Evolutionary conservation across 2,888 invertebrate genomes (phyloP), one percentile per base, ranked within the genome.

Genomic region (Lordiphosa andalusiaca): DNA sequence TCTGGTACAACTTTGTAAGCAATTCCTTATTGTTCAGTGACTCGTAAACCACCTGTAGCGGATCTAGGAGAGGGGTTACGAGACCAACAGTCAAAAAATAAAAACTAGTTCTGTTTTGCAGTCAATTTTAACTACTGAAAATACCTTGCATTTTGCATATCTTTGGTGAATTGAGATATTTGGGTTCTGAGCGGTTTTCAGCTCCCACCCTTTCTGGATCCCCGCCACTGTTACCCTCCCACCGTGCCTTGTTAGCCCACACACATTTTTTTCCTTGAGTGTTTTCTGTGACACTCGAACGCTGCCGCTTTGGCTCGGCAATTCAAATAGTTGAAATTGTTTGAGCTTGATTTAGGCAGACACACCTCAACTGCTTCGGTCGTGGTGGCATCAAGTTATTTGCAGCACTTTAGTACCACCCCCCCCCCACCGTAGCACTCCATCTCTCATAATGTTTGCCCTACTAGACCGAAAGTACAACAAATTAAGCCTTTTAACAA

Each of bases 401-500:
- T 65, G 66, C 64, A 84, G 82, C 77, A 81, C 82, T 76, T 76
- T 76, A 76, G 73, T 70, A 62, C 58, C 56, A 6, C 25, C 6
- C 21, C 21, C n/a, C 5, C 10, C 42, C 47, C 47, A 12, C 19
- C 19, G 2, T 19, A 23, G 19, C 25, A 21, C 37, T 35, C 42
- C 37, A 69, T 60, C 60, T 56, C 60, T 56, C 71, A 84, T 77
- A 84, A 77, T 70, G 70, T 84, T 73, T 66, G 68, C 77, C 46
- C 57, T 52, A 55, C 67, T 69, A 58, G 59, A 68, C 63, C 78
- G 60, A 59, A 77, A 69, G 67, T 78, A 78, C 84, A 78, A 82
- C 83, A 78, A 78, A 84, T 78, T 78, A 78, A 78, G 77, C 83
- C 85, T 84, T 78, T 78, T 78, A 82, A 60, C 83, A 78, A 78